Evolutionary conservation across 1,140 invertebrate species (phyloP).

Genomic region (Aphis craccivora): DNA sequence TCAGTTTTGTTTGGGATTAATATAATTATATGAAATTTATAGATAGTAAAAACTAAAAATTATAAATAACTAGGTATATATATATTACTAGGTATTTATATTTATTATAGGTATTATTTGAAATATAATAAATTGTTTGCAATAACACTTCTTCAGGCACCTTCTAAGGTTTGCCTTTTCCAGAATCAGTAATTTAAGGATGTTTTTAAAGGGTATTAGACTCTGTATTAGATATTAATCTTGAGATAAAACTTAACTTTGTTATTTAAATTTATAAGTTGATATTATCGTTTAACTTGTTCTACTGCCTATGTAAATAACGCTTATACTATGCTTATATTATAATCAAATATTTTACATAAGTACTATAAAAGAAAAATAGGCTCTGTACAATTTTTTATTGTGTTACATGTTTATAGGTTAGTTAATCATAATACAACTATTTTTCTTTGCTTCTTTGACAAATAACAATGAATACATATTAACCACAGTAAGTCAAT

Average conservation of each 20-base stretch:
- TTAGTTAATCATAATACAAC: background rate
- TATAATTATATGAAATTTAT: no score
- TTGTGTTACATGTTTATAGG: conserved; percentile 19
- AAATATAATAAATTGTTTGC: background rate
- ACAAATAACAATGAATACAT: conserved; percentile 25
- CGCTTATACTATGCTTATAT: no score
- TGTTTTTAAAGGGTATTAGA: no score
- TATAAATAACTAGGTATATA: no score
- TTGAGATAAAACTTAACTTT: background rate
- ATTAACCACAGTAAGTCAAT: conserved; percentile 47
- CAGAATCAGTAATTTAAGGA: background rate
- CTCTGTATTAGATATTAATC: background rate
- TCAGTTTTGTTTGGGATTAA: no score
- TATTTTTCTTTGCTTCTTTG: conserved; percentile 25
- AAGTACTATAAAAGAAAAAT: background rate
- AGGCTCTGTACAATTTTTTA: background rate
- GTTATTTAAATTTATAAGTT: background rate
- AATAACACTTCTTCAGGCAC: background rate
- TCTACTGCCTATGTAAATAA: background rate
- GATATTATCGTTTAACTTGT: background rate
- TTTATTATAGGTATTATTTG: no score
- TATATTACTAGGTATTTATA: no score
- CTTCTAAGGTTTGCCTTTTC: background rate
- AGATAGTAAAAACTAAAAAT: no score
- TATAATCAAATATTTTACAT: no score